phyloP scores from a whole-genome alignment of 2,113 vertebrate species.

The Naja naja region DNA sequence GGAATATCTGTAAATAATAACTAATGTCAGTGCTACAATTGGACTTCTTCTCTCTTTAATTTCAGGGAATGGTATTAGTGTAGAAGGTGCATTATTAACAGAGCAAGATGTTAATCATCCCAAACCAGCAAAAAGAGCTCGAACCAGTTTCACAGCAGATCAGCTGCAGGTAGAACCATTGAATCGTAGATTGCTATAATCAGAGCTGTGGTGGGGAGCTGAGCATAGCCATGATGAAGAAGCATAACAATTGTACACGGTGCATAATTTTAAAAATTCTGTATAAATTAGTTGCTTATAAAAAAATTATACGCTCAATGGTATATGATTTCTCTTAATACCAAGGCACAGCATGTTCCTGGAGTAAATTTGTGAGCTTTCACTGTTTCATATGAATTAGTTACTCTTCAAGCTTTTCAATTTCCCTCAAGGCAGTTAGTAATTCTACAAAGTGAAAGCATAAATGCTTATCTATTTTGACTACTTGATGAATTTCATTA shows the following conservation, averaged over 20 bases:
- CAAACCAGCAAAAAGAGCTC: constrained; percentile 94
- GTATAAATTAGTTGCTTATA: not conserved
- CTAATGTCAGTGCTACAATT: not conserved
- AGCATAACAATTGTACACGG: not conserved
- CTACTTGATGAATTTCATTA: constrained; percentile 43
- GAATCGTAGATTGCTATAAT: not conserved
- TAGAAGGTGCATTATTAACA: constrained; percentile 88
- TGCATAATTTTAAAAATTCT: not conserved
- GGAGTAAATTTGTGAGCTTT: constrained; percentile 39
- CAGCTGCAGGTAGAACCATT: constrained; percentile 86
- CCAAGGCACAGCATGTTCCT: constrained; percentile 57
- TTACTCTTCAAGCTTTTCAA: constrained; percentile 37
- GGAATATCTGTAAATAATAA: not conserved
- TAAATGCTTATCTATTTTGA: constrained; percentile 41
- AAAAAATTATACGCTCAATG: constrained; percentile 2
- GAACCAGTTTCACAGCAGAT: constrained; percentile 97
- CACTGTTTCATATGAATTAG: constrained; percentile 43
- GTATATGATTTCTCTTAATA: constrained; percentile 39
- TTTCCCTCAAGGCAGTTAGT: constrained; percentile 39
- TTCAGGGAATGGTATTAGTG: constrained; percentile 85
- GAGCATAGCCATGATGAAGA: not conserved
- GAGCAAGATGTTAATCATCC: constrained; percentile 91
- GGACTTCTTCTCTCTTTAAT: constrained; percentile 40
- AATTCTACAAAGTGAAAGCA: constrained; percentile 43
- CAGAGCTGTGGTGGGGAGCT: not conserved